phyloP scores from a whole-genome alignment of 1,140 invertebrate species.

The Zelostemma sp. region DNA sequence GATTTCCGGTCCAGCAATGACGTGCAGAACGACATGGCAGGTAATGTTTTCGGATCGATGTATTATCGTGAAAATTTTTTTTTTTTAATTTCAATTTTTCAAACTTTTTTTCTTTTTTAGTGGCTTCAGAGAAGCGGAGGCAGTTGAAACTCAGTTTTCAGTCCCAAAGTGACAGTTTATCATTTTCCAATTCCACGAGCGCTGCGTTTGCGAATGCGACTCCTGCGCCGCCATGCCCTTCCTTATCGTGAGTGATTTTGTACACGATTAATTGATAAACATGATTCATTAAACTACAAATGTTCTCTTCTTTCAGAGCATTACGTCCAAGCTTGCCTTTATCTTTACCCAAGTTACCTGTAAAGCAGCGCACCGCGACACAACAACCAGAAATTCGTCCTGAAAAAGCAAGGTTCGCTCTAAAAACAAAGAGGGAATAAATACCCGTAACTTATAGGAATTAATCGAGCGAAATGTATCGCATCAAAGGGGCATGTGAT shows the following conservation, averaged over 20 bases:
- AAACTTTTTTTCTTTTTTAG: slow-evolving; percentile 14
- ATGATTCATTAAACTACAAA: no score
- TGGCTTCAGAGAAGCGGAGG: slow-evolving; percentile 60
- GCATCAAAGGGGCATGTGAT: no score
- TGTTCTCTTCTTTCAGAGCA: slow-evolving; percentile 46
- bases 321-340: slow-evolving; percentile 67
- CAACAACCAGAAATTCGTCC: slow-evolving; percentile 61
- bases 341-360: slow-evolving; percentile 60
- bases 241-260: slow-evolving; percentile 58
- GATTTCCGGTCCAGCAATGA: slow-evolving; percentile 66
- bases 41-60: slow-evolving; percentile 33
- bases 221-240: slow-evolving; percentile 53
- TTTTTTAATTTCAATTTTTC: slow-evolving; percentile 3
- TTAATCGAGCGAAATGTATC: no score
- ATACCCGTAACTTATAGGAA: neutral
- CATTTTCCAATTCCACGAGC: slow-evolving; percentile 63
- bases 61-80: slow-evolving; percentile 4
- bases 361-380: slow-evolving; percentile 56
- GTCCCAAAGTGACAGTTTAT: slow-evolving; percentile 56
- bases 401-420: slow-evolving; percentile 65
- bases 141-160: slow-evolving; percentile 66
- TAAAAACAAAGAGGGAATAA: no score
- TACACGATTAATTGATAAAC: no score
- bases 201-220: slow-evolving; percentile 61
- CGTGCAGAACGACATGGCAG: slow-evolving; percentile 63